Evolutionary conservation across 1,140 invertebrate species (phyloP).

Genomic region (Ericerus pela): DNA sequence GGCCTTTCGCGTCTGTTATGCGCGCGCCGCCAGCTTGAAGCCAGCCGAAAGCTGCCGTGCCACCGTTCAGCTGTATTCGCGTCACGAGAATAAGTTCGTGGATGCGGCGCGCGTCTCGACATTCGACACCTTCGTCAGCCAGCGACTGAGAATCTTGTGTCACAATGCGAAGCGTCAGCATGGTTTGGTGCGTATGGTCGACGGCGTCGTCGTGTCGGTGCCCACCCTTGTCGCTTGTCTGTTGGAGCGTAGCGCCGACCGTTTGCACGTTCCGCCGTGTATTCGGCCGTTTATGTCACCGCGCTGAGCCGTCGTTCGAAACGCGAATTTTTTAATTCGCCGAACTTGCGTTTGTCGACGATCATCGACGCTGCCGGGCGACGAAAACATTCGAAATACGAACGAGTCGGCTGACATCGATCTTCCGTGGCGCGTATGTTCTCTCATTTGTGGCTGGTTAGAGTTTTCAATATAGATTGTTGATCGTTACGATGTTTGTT

Average conservation of each 20-base stretch:
- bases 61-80: conserved; percentile 50
- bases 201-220: conserved; percentile 45
- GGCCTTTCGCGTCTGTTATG: conserved; percentile 41
- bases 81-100: conserved; percentile 38
- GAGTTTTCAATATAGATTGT: too few species aligned
- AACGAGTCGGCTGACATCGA: too few species aligned
- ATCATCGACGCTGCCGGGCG: too few species aligned
- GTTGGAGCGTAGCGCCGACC: conserved; percentile 34
- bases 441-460: too few species aligned
- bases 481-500: too few species aligned
- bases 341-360: too few species aligned
- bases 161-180: conserved; percentile 35
- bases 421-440: too few species aligned
- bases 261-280: conserved; percentile 14
- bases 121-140: conserved; percentile 47
- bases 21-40: conserved; percentile 38
- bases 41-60: conserved; percentile 42
- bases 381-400: too few species aligned
- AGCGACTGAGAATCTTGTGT: conserved; percentile 42
- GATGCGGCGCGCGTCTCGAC: conserved; percentile 47
- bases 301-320: too few species aligned
- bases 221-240: conserved; percentile 45
- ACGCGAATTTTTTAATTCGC: too few species aligned
- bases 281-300: conserved; percentile 12
- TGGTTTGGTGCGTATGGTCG: conserved; percentile 41